Base-by-base conservation (phyloP, 2,888 invertebrate genomes). In the Nomada fucata region DNA sequence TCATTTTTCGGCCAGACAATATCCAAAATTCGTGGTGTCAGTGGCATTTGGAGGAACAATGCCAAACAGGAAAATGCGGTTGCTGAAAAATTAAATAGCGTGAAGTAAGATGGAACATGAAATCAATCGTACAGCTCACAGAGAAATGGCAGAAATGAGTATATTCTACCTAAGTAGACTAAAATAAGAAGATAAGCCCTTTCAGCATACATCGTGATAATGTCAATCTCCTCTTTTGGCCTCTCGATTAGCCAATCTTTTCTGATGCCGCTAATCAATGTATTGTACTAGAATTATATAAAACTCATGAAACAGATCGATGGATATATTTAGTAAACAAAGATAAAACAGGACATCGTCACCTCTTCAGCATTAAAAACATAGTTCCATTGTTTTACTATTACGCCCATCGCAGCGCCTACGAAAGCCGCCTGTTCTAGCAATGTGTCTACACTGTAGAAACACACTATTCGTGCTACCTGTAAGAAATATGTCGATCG, bases 401-500 rank as follows among this genome's bases (percentile, higher is more conserved):
- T 0, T 20, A 53, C 3, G 4, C n/a, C 68, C 0, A 10, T 0
- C 5, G 0, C 0, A 0, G 11, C n/a, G 4, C 5, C 1, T 0
- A 61, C 1, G 11, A 75, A 69, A 4, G 44, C 23, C 1, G 42
- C 2, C 2, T 75, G 53, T 10, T 68, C 42, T 11, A 61, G n/a
- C 9, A 69, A 0, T 4, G 11, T 15, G 7, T 75, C 44, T 15
- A 47, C 0, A 13, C 42, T 53, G 15, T 42, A 75, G 23, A 52
- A 75, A 2, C 3, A 10, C 13, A 60, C 36, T 5, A 75, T 11
- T 4, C n/a, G 9, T 2, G 13, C 4, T 42, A 60, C 13, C 60
- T 75, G 10, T 1, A 68, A 67, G 9, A 2, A 52, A 20, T 7
- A 15, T 47, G 10, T 50, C n/a, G 13, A 65, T 52, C 47, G 26